A percentile compares a stretch with the other conserved stretches of the same genome.
phyloP scores from a whole-genome alignment of 2,113 vertebrate species.

The Phyllostomus discolor region DNA sequence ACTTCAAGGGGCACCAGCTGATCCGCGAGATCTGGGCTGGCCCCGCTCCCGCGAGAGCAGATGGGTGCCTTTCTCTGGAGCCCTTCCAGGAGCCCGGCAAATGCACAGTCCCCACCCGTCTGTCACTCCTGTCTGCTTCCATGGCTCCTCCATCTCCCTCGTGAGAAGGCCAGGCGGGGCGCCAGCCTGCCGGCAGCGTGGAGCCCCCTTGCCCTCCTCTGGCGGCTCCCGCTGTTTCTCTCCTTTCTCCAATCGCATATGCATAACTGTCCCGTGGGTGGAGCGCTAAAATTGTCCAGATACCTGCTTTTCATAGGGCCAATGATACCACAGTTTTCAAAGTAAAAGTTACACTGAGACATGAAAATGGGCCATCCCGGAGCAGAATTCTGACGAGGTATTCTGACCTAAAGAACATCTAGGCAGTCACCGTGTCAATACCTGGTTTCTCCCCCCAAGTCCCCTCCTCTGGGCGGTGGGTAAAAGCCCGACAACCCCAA shows the following conservation, averaged over 20 bases:
- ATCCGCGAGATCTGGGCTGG: neutral
- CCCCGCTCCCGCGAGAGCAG: neutral
- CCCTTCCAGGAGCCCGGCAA: neutral
- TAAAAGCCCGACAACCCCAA: neutral
- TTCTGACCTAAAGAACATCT: neutral
- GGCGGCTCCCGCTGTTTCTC: neutral
- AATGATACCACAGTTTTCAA: neutral
- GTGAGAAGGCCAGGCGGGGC: neutral
- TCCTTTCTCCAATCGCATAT: neutral
- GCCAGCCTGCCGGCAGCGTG: neutral
- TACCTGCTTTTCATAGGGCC: neutral
- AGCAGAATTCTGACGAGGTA: neutral
- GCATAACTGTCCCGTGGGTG: neutral
- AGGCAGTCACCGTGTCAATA: rapidly evolving
- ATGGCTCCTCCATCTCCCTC: too few relatives aligned
- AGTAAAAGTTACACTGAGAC: neutral
- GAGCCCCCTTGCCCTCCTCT: neutral
- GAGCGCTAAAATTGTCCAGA: neutral
- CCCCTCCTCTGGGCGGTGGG: neutral
- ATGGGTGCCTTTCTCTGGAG: neutral
- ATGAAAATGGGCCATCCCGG: neutral
- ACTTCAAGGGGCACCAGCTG: neutral
- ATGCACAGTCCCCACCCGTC: too few relatives aligned
- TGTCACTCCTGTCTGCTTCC: neutral
- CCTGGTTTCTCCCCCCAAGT: neutral